Evolutionary conservation across 2,113 vertebrate species (phyloP).

Genomic region (Hoplias malabaricus): DNA sequence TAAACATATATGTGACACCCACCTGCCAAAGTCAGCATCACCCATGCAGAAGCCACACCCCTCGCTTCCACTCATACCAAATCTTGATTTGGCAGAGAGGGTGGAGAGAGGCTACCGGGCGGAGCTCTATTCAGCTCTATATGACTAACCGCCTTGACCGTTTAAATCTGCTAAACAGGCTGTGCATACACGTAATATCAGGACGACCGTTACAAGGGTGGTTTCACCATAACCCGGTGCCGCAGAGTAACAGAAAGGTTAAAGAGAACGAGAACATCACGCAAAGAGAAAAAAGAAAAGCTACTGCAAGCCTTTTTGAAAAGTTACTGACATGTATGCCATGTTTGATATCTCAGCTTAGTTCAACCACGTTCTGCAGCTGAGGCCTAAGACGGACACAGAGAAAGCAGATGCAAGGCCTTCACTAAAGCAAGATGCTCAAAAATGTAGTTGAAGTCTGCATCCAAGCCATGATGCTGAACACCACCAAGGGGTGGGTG

Average conservation of each 20-base stretch:
- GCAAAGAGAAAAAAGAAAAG: not conserved
- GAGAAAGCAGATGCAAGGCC: not conserved
- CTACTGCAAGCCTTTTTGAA: not conserved
- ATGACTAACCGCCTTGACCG: slow-evolving; percentile 27
- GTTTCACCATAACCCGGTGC: slow-evolving; percentile 1
- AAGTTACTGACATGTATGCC: not conserved
- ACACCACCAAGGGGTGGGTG: not conserved
- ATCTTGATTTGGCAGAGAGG: not conserved
- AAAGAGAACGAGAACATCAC: not conserved
- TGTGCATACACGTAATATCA: slow-evolving; percentile 38
- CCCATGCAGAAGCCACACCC: not conserved
- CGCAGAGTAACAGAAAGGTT: not conserved
- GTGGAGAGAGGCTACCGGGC: not conserved
- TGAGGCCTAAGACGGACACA: not conserved
- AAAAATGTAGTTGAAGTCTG: not conserved
- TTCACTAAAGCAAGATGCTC: not conserved
- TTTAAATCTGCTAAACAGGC: slow-evolving; percentile 12
- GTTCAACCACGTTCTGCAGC: not conserved
- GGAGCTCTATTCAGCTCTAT: not conserved
- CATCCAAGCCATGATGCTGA: not conserved
- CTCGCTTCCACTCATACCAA: slow-evolving; percentile 17
- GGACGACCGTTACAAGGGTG: slow-evolving; percentile 17
- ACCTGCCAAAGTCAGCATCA: not conserved
- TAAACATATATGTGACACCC: not conserved
- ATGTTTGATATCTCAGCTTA: not conserved